Evolutionary conservation across 2,113 vertebrate genomes (phyloP).

Genomic region (Cyprinodon tularosa): DNA sequence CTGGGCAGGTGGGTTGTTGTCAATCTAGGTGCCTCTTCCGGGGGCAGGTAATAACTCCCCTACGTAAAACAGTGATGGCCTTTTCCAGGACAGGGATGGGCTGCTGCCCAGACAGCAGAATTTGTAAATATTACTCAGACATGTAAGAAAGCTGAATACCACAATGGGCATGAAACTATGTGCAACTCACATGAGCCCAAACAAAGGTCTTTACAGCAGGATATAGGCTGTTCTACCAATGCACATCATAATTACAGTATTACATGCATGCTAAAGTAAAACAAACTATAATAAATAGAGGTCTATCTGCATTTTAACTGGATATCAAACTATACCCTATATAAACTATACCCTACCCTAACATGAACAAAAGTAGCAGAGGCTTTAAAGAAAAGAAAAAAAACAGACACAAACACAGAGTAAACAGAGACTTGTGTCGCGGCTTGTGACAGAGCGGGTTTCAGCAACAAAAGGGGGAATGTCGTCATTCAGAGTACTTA

Average conservation of each 20-base stretch:
- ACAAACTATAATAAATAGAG: neutral
- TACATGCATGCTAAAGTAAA: neutral
- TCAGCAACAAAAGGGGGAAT: constrained; percentile 28
- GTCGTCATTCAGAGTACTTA: constrained; percentile 46
- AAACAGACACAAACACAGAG: neutral
- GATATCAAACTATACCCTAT: neutral
- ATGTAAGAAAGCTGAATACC: too few species aligned
- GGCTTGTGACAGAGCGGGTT: constrained; percentile 19
- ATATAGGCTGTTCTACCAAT: neutral
- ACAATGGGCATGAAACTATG: too few species aligned
- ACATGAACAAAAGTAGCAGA: neutral
- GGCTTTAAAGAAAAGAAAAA: neutral
- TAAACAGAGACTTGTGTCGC: neutral
- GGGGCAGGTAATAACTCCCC: too few species aligned
- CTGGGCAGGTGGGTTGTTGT: too few species aligned
- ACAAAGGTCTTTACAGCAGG: too few species aligned
- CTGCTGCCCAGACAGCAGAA: too few species aligned
- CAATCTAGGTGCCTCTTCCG: too few species aligned
- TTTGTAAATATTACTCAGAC: too few species aligned
- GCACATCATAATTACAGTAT: neutral
- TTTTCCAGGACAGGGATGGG: too few species aligned
- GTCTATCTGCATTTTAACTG: neutral
- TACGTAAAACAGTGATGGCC: too few species aligned
- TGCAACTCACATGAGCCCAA: too few species aligned
- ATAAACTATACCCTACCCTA: neutral